These are phyloP conservation scores for Acanthochromis polyacanthus DNA, from an alignment of 2,113 vertebrate species.

Conservation along the genomic window DNA sequence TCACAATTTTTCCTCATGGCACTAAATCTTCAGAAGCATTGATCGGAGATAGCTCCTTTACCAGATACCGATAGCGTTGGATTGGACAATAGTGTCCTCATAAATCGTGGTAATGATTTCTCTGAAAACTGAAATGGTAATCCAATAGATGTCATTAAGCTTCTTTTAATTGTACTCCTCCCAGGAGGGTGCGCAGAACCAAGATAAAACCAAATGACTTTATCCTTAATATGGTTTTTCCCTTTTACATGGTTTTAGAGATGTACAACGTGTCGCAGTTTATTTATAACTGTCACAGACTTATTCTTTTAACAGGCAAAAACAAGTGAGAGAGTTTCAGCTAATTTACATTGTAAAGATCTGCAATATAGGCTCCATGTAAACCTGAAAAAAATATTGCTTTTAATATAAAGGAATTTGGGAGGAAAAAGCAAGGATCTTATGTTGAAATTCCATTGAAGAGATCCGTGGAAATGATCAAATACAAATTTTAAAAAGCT, in stretches of 20 bases:
- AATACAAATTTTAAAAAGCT: slow-evolving; percentile 42
- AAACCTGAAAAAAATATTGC: background rate
- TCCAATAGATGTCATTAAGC: slow-evolving; percentile 75
- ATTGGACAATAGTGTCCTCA: slow-evolving; percentile 71
- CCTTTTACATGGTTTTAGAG: slow-evolving; percentile 20
- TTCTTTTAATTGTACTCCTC: slow-evolving; percentile 72
- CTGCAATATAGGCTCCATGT: background rate
- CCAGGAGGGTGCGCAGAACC: slow-evolving; percentile 18
- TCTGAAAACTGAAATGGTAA: slow-evolving; percentile 74
- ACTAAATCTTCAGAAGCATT: slow-evolving; percentile 68
- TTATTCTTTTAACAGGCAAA: background rate
- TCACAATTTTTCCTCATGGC: slow-evolving; percentile 48
- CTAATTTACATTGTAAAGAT: slow-evolving; percentile 7
- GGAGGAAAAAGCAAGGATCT: background rate
- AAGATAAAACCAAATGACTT: slow-evolving; percentile 45
- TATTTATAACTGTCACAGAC: slow-evolving; percentile 5
- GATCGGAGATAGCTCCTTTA: slow-evolving; percentile 63
- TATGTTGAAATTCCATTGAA: slow-evolving; percentile 39
- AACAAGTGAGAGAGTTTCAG: background rate
- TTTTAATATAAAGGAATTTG: background rate
- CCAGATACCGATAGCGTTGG: slow-evolving; percentile 55
- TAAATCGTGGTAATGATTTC: slow-evolving; percentile 79
- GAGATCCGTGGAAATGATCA: slow-evolving; percentile 44
- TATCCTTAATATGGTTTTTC: slow-evolving; percentile 34
- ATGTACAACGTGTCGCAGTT: slow-evolving; percentile 10